These are phyloP conservation scores for Coleophora deauratella DNA, from an alignment of 2,888 invertebrate species.

Conservation along the genomic window DNA sequence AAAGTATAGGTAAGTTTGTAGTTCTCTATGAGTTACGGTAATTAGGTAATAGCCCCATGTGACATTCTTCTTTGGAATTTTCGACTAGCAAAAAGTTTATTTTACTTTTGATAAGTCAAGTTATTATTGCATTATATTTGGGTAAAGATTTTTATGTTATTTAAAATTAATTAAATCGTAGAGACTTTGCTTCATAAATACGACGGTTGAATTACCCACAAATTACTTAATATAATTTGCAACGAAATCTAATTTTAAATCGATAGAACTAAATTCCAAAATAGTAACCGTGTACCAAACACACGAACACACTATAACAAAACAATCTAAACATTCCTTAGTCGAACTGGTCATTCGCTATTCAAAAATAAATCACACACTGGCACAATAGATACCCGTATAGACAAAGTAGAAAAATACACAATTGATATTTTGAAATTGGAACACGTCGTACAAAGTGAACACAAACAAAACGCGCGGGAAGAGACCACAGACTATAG, in stretches of 20 bases:
- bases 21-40: too few relatives aligned
- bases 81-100: too few relatives aligned
- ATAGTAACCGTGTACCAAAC: background rate
- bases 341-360: conserved; percentile 1
- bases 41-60: too few relatives aligned
- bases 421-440: background rate
- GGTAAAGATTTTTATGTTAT: too few relatives aligned
- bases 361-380: background rate
- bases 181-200: too few relatives aligned
- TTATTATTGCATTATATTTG: too few relatives aligned
- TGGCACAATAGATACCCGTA: background rate
- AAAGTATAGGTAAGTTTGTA: too few relatives aligned
- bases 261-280: background rate
- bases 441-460: conserved; percentile 17
- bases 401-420: background rate
- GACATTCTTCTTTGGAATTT: too few relatives aligned
- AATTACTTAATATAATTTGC: background rate
- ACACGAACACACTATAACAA: background rate
- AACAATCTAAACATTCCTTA: background rate
- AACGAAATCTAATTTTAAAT: background rate
- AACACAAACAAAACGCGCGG: conserved; percentile 5
- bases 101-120: too few relatives aligned
- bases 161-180: too few relatives aligned
- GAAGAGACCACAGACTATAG: too few relatives aligned
- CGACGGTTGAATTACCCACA: too few relatives aligned